Percentiles rank a stretch among this genome's conserved stretches.
phyloP scores from a whole-genome alignment of 2,888 invertebrate genomes.

The Alitta virens region DNA sequence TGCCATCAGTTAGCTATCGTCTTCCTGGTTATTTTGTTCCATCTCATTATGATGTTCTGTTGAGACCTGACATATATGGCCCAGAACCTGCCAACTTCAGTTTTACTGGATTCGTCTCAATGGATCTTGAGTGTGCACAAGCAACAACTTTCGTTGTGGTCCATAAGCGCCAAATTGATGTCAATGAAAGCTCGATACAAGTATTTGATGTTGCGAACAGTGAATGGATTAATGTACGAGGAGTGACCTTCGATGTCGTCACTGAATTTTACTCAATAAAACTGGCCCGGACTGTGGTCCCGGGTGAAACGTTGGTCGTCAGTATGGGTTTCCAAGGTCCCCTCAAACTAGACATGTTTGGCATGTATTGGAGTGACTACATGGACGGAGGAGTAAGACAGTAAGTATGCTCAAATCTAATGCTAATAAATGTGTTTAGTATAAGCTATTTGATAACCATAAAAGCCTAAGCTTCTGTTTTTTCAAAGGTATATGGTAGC shows the following conservation, averaged over 20 bases:
- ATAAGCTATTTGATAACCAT: too few species aligned
- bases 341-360: constrained; percentile 22
- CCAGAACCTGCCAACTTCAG: constrained; percentile 7
- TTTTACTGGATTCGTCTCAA: constrained; percentile 9
- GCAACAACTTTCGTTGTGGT: constrained; percentile 59
- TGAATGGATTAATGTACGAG: not conserved
- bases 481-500: constrained; percentile 67
- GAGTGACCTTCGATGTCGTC: not conserved
- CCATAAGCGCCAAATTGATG: not conserved
- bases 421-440: too few species aligned
- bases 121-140: constrained; percentile 60
- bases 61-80: constrained; percentile 20
- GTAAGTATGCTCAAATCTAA: constrained; percentile 18
- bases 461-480: too few species aligned
- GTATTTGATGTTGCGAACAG: not conserved
- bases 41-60: constrained; percentile 19
- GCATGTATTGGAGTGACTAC: constrained; percentile 29
- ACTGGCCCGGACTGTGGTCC: not conserved
- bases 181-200: not conserved
- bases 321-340: constrained; percentile 19
- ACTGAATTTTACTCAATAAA: not conserved
- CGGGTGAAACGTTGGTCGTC: not conserved
- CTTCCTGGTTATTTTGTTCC: constrained; percentile 16
- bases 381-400: constrained; percentile 18
- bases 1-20: not conserved